Evolutionary conservation across 2,113 vertebrate genomes (phyloP), one percentile per base, ranked within the genome.

Genomic region (Oncorhynchus gorbuscha): DNA sequence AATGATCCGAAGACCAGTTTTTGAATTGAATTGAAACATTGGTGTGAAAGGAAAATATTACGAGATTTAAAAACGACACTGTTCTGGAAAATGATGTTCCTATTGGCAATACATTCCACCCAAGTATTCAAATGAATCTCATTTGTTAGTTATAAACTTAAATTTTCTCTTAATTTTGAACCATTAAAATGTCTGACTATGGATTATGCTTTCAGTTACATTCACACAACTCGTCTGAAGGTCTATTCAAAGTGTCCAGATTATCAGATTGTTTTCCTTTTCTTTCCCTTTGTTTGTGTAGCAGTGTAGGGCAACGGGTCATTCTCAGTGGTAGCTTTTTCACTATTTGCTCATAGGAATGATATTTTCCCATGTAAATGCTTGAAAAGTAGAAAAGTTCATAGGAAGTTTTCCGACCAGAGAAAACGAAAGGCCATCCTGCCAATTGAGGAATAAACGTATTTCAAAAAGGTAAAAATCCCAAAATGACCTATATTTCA

Each of bases 321-420:
- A 79, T 92, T 95, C 93, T 95, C 94, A 93, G 95, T 95, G 94
- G 95, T 95, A 95, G 92, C 89, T 92, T 91, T 93, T 94, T 93
- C 93, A 93, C 92, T 92, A 89, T 94, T 93, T 92, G 94, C 94
- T 94, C 93, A 93, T 92, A 94, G 94, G 93, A 93, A 93, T 93
- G 92, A 91, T 87, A 92, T 92, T 95, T 96, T 96, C 94, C 95
- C 95, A 97, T 94, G 94, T 94, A 94, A 55, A 55, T 55, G 51
- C 16, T 55, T 55, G 51, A 55, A 92, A 73, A 86, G 90, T 78
- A 94, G 89, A 93, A 78, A 91, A 94, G 93, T 93, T 95, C 92
- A 94, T 26, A 73, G 26, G 64, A 49, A 55, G 20, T 74, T 70
- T 62, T 61, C 55, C 71, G 24, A 67, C 65, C 49, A 78, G 58